Percentiles rank a stretch among this genome's conserved stretches.
These are phyloP conservation scores for Mobula birostris DNA, from an alignment of 2,113 vertebrate species.

Conservation along the genomic window DNA sequence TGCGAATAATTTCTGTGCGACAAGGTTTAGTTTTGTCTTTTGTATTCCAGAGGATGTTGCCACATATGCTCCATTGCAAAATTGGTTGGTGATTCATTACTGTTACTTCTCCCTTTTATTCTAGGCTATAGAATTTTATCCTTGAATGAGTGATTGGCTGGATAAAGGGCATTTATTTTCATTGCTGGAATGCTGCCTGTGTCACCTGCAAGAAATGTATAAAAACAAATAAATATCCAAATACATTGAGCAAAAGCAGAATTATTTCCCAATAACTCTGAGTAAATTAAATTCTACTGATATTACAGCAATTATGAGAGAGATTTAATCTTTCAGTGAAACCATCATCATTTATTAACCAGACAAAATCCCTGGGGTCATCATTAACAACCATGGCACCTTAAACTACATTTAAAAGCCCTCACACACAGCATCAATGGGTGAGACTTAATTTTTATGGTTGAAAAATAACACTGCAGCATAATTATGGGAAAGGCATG, in stretches of 20 bases:
- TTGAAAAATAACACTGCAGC: conserved; percentile 4
- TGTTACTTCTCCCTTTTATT: too few relatives aligned
- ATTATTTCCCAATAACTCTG: conserved; percentile 16
- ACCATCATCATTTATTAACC: conserved; percentile 26
- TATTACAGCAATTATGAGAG: neutral
- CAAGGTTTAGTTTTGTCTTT: too few relatives aligned
- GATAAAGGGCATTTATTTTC: neutral
- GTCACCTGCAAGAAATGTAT: neutral
- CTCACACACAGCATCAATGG: neutral
- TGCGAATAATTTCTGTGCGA: too few relatives aligned
- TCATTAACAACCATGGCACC: conserved; percentile 20
- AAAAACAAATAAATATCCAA: neutral
- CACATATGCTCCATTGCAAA: too few relatives aligned
- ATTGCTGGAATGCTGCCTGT: neutral
- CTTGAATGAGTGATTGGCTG: neutral
- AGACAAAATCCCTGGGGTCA: neutral
- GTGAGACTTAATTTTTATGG: conserved; percentile 23
- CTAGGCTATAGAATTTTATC: neutral
- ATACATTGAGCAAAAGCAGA: neutral
- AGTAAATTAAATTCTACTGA: conserved; percentile 8
- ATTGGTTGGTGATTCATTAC: too few relatives aligned
- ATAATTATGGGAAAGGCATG: conserved; percentile 14
- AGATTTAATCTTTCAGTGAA: conserved; percentile 20
- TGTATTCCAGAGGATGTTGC: too few relatives aligned
- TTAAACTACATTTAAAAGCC: neutral